A percentile compares a stretch with the other conserved stretches of the same genome.
phyloP scores from a whole-genome alignment of 64 coral and sea anemone species.

The Platygyra sinensis region DNA sequence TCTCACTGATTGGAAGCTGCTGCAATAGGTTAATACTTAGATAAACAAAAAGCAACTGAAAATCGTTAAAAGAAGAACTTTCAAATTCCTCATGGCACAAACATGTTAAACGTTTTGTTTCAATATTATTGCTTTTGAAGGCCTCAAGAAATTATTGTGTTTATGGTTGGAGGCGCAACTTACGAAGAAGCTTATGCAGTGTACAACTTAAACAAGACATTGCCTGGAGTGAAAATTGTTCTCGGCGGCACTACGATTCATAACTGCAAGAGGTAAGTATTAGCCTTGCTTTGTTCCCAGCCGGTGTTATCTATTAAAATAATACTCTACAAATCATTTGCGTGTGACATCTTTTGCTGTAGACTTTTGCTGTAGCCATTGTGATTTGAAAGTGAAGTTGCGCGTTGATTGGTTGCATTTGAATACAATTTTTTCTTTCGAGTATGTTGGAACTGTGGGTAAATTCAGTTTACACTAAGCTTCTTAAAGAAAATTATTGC shows the following conservation, averaged over 20 bases:
- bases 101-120: not conserved
- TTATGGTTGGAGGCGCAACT: constrained; percentile 91
- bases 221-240: constrained; percentile 83
- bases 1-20: too few relatives aligned
- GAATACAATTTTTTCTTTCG: too few relatives aligned
- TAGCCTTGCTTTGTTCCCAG: not conserved
- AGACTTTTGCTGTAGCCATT: not conserved
- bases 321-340: too few relatives aligned
- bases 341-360: not conserved
- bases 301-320: too few relatives aligned
- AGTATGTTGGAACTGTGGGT: too few relatives aligned
- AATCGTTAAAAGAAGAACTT: too few relatives aligned
- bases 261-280: constrained; percentile 93
- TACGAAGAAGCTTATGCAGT: constrained; percentile 93
- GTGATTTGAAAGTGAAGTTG: not conserved
- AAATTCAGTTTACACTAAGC: too few relatives aligned
- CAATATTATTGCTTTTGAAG: constrained; percentile 40
- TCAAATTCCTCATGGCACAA: too few relatives aligned
- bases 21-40: too few relatives aligned
- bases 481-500: too few relatives aligned
- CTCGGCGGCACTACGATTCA: constrained; percentile 93
- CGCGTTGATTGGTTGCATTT: not conserved
- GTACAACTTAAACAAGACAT: constrained; percentile 89
- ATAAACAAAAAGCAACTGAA: too few relatives aligned
- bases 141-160: constrained; percentile 95